Evolutionary conservation across 2,113 vertebrate species (phyloP).

Genomic region (Callocephalon fimbriatum): DNA sequence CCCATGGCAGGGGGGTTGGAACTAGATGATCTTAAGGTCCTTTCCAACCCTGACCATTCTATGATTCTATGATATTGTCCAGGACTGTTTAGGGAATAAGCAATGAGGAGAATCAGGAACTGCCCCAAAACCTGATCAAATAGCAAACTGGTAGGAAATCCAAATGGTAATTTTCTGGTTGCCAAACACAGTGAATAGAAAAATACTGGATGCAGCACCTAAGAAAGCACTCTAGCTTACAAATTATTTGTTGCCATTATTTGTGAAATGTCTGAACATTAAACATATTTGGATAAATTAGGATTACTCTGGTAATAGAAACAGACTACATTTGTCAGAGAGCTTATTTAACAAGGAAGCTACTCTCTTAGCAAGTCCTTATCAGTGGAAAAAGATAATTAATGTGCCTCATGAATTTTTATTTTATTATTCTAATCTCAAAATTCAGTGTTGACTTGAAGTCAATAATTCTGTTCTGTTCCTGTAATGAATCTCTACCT

Average conservation of each 20-base stretch:
- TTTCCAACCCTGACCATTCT: background rate
- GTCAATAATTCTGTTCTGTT: background rate
- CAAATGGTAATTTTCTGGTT: background rate
- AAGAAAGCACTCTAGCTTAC: background rate
- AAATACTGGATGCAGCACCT: background rate
- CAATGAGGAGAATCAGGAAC: background rate
- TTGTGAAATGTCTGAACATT: background rate
- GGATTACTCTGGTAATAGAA: background rate
- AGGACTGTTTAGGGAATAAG: background rate
- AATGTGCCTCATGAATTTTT: background rate
- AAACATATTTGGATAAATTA: background rate
- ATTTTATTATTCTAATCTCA: background rate
- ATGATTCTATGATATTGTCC: background rate
- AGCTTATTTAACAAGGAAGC: background rate
- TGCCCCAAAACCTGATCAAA: background rate
- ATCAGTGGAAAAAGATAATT: background rate
- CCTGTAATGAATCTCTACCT: background rate
- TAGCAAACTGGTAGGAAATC: background rate
- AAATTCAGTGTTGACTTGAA: background rate
- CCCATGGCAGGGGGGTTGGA: background rate
- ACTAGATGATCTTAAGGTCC: background rate
- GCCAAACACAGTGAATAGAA: background rate
- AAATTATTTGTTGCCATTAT: background rate
- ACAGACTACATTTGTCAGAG: background rate
- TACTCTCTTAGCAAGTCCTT: background rate